Percentiles rank a stretch among this genome's conserved stretches.
These are phyloP conservation scores for Sciaenops ocellatus DNA, from an alignment of 2,797 vertebrate genomes.

Conservation along the genomic window DNA sequence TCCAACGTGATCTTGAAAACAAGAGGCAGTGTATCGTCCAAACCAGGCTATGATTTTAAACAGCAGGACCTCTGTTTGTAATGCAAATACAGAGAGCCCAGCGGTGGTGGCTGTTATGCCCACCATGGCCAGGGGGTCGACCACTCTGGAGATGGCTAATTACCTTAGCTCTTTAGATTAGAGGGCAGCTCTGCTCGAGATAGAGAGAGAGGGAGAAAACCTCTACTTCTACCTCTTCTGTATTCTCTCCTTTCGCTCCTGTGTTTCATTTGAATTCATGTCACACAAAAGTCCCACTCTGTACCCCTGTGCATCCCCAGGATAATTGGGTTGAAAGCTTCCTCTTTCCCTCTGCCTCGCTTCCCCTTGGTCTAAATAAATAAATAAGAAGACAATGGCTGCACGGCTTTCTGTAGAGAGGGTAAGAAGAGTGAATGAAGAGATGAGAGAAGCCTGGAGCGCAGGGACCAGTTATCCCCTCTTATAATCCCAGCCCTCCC, in stretches of 20 bases:
- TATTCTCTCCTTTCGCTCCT: slow-evolving; percentile 59
- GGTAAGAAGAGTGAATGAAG: slow-evolving; percentile 70
- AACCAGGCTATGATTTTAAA: slow-evolving; percentile 68
- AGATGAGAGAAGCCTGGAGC: slow-evolving; percentile 77
- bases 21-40: slow-evolving; percentile 62
- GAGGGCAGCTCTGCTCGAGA: slow-evolving; percentile 53
- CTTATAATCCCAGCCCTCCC: slow-evolving; percentile 79
- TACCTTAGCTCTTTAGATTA: slow-evolving; percentile 70
- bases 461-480: slow-evolving; percentile 81
- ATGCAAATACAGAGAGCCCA: slow-evolving; percentile 71
- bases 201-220: slow-evolving; percentile 58
- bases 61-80: slow-evolving; percentile 72
- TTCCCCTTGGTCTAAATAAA: slow-evolving; percentile 83
- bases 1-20: slow-evolving; percentile 69
- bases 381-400: slow-evolving; percentile 85
- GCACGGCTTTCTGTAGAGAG: slow-evolving; percentile 57
- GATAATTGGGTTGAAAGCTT: slow-evolving; percentile 85
- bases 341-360: slow-evolving; percentile 58
- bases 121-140: slow-evolving; percentile 52
- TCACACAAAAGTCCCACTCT: slow-evolving; percentile 79
- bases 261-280: slow-evolving; percentile 83
- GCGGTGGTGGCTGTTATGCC: slow-evolving; percentile 51
- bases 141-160: slow-evolving; percentile 67
- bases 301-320: slow-evolving; percentile 70
- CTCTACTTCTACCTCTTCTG: slow-evolving; percentile 55